Evolutionary conservation across 2,797 vertebrate species (phyloP), one percentile per base, ranked within the genome.

Genomic region (Podargus strigoides): DNA sequence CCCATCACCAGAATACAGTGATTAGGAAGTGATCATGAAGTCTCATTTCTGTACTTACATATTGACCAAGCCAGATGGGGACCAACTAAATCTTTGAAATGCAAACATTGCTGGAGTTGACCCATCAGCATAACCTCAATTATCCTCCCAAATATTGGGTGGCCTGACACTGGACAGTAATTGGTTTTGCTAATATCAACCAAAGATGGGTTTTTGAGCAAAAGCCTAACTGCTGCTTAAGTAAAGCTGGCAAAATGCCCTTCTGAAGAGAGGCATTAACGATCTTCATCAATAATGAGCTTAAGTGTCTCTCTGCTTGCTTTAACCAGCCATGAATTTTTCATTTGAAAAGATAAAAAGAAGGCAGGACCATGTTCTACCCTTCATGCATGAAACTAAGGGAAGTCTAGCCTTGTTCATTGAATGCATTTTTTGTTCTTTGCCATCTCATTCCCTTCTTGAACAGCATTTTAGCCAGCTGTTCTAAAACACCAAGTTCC

Each of bases 261-360:
- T 86, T 84, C 83, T 88, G 80, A 90, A 90, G 59, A 83, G 36
- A 93, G 18, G 22, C 63, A 74, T 73, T 94, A 91, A 79, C 59
- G 44, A 74, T 88, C 58, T 88, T 91, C 66, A 93, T 93, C 79
- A 93, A 79, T 94, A 94, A 93, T 93, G 66, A 89, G 53, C 50
- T 84, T 73, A 91, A 85, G 53, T 66, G 60, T 91, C 59, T 85
- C 62, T 42, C 59, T 4, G 5, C 73, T 90, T 92, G 27, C 85
- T 89, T 87, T 95, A 91, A 72, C n/a, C 42, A 94, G 42, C 21
- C 53, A 73, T 85, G 37, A 88, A 53, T 90, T 92, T 88, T 96
- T 93, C 27, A 90, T 90, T 84, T 91, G 74, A 47, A 91, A 91
- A 91, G 64, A 62, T 21, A 22, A 32, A 41, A 89, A 73, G 73